Conservation (phyloP, 2,888 invertebrate genomes). For the Rhingia campestris region DNA sequence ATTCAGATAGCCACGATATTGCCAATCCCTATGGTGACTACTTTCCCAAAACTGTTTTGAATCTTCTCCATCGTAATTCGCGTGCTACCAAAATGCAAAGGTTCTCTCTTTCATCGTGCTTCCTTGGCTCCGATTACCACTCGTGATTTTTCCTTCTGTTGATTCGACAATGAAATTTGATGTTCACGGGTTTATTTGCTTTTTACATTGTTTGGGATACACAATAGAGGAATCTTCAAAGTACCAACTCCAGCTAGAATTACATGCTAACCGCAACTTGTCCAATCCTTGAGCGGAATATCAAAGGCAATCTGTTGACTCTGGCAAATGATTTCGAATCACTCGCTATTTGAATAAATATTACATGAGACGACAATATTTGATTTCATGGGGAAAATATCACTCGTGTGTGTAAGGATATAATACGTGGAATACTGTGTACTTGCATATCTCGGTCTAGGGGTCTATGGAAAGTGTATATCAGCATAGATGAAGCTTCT, state of each 20-base stretch:
- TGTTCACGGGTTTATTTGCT: no score
- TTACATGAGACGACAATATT: slow-evolving; percentile 25
- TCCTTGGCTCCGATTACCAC: no score
- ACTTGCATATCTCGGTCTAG: neutral
- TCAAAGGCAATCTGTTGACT: slow-evolving; percentile 12
- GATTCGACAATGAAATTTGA: no score
- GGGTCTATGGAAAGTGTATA: neutral
- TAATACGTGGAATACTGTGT: neutral
- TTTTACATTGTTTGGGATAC: no score
- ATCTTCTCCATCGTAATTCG: no score
- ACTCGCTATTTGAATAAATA: slow-evolving; percentile 34
- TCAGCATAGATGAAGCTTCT: neutral
- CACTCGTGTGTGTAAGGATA: slow-evolving; percentile 45
- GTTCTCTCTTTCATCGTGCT: no score
- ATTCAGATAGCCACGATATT: no score
- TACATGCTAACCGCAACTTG: neutral
- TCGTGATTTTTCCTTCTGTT: no score
- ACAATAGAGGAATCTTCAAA: neutral
- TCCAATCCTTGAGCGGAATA: slow-evolving; percentile 5
- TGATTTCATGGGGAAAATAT: slow-evolving; percentile 21
- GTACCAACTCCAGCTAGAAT: neutral
- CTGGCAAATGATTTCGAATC: neutral
- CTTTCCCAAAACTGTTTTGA: no score
- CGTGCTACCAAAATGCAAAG: no score
- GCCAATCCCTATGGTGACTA: no score